Conservation (phyloP, 1,140 invertebrate genomes). For the Sminthurides bifidus region DNA sequence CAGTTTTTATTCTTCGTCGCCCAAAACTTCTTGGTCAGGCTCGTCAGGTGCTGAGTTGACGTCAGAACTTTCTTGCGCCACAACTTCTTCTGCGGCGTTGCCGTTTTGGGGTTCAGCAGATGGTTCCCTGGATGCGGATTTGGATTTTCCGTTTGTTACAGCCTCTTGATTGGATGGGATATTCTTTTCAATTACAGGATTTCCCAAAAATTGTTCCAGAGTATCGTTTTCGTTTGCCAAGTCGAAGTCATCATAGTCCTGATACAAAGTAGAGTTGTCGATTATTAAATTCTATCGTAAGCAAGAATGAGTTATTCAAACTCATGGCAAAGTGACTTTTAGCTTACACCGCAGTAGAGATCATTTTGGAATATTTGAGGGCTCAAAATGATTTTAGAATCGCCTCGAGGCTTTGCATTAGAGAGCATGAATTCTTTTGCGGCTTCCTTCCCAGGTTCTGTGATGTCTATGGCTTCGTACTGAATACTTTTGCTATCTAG, state of each 20-base stretch:
- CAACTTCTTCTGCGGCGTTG: conserved; percentile 31
- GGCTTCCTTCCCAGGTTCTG: conserved; percentile 73
- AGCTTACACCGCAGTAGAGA: conserved; percentile 78
- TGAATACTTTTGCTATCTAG: conserved; percentile 77
- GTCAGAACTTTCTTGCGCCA: background rate
- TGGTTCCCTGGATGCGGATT: conserved; percentile 33
- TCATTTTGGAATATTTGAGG: conserved; percentile 90
- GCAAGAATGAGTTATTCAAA: background rate
- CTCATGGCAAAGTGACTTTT: background rate
- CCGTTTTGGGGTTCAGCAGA: conserved; percentile 31
- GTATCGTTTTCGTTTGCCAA: conserved; percentile 81
- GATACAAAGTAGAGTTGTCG: conserved; percentile 30
- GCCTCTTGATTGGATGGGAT: conserved; percentile 16
- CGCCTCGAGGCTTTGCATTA: conserved; percentile 50
- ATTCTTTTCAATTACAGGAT: conserved; percentile 27
- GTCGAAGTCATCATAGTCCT: conserved; percentile 90
- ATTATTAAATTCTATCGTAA: background rate
- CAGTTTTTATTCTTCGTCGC: background rate
- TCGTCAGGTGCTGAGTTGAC: background rate
- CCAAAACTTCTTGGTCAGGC: background rate
- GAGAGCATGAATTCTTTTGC: conserved; percentile 87
- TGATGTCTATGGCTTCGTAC: conserved; percentile 82
- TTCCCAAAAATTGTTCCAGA: conserved; percentile 62
- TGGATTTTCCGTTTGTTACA: conserved; percentile 13
- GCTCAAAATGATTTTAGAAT: conserved; percentile 62